phyloP scores from a whole-genome alignment of 2,888 invertebrate genomes.

The Beris chalybata region DNA sequence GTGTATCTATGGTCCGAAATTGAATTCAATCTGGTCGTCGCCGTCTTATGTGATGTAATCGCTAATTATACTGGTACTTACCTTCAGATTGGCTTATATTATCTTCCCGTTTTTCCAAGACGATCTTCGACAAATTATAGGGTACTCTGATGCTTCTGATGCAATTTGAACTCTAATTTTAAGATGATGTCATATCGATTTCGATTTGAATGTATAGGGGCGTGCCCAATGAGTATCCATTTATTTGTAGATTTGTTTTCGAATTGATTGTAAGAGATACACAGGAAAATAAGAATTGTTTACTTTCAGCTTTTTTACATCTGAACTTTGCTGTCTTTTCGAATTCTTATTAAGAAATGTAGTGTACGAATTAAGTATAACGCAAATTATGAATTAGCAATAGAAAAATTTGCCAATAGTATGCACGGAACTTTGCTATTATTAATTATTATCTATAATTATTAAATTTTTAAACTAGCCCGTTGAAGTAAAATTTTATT shows the following conservation, averaged over 20 bases:
- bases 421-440: too few species aligned
- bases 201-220: slow-evolving; percentile 12
- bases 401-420: too few species aligned
- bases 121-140: slow-evolving; percentile 9
- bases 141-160: slow-evolving; percentile 2
- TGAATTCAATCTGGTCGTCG: slow-evolving; percentile 5
- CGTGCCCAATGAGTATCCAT: background rate
- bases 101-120: slow-evolving; percentile 12
- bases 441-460: too few species aligned
- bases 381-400: too few species aligned
- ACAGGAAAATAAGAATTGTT: too few species aligned
- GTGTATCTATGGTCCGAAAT: background rate
- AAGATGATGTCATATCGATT: slow-evolving; percentile 26
- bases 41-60: slow-evolving; percentile 27
- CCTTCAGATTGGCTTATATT: slow-evolving; percentile 22
- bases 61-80: slow-evolving; percentile 26
- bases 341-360: too few species aligned
- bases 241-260: slow-evolving; percentile 3
- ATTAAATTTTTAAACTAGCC: too few species aligned
- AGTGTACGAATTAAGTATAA: too few species aligned
- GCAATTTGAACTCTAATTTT: slow-evolving; percentile 25
- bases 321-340: too few species aligned
- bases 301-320: too few species aligned
- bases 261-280: background rate
- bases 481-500: too few species aligned